phyloP scores from a whole-genome alignment of 2,888 invertebrate genomes.

The Cheiracanthium punctorium region DNA sequence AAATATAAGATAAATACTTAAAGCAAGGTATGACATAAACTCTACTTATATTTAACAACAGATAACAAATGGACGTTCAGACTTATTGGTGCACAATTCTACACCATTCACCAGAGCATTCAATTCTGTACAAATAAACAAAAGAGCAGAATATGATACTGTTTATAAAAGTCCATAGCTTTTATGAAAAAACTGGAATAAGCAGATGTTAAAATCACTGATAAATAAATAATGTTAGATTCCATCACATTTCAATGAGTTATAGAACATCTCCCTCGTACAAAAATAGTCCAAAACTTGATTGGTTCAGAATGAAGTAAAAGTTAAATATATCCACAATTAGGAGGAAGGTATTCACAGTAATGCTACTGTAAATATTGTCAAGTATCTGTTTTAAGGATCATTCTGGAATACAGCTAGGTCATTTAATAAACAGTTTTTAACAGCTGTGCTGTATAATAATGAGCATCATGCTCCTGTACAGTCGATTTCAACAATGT shows the following conservation, averaged over 20 bases:
- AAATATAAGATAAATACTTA: constrained; percentile 58
- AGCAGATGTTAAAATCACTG: constrained; percentile 60
- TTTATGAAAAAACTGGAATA: constrained; percentile 44
- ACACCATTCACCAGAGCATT: constrained; percentile 62
- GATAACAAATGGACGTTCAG: constrained; percentile 64
- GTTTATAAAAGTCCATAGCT: constrained; percentile 40
- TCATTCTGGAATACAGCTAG: constrained; percentile 38
- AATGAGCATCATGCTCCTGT: constrained; percentile 64
- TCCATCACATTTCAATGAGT: constrained; percentile 47
- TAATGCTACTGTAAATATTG: background rate
- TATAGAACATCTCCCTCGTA: constrained; percentile 60
- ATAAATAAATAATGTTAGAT: constrained; percentile 65
- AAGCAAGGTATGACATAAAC: constrained; percentile 36
- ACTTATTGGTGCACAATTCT: constrained; percentile 47
- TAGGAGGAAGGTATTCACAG: constrained; percentile 15
- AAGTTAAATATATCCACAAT: constrained; percentile 27
- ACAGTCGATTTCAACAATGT: constrained; percentile 89
- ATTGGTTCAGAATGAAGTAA: constrained; percentile 22
- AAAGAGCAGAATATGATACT: constrained; percentile 28
- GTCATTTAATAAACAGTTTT: constrained; percentile 36
- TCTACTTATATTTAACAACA: constrained; percentile 59
- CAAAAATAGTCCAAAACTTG: constrained; percentile 60
- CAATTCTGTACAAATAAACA: constrained; percentile 27
- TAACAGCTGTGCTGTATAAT: constrained; percentile 22
- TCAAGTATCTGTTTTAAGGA: background rate